Conservation (phyloP, 2,888 invertebrate genomes). For the Furcula furcula region DNA sequence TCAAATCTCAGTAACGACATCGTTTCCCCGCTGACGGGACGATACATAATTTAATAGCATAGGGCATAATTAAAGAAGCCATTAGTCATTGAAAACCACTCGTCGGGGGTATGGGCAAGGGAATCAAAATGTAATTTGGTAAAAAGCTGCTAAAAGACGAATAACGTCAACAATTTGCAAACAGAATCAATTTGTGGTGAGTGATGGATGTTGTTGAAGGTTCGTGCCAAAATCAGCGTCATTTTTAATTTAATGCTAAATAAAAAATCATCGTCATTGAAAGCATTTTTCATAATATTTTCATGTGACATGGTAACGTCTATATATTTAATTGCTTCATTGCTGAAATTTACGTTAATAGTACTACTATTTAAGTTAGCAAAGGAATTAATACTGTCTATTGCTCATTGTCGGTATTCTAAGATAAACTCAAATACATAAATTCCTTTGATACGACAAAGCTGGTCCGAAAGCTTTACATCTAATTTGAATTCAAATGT, state of each 20-base stretch:
- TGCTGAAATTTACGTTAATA: too few relatives aligned
- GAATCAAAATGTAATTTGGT: slow-evolving; percentile 51
- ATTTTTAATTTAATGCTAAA: too few relatives aligned
- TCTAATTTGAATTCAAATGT: neutral
- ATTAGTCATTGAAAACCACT: slow-evolving; percentile 45
- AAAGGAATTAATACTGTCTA: too few relatives aligned
- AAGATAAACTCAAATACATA: too few relatives aligned
- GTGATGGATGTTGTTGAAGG: slow-evolving; percentile 14
- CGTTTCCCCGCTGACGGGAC: slow-evolving; percentile 6
- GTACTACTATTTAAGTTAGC: too few relatives aligned
- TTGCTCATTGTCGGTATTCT: too few relatives aligned
- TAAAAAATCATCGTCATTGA: too few relatives aligned
- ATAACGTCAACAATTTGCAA: slow-evolving; percentile 40
- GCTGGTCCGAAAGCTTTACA: neutral
- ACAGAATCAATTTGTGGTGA: slow-evolving; percentile 37
- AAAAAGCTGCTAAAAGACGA: slow-evolving; percentile 35
- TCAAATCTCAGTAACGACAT: slow-evolving; percentile 11
- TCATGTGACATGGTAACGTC: too few relatives aligned
- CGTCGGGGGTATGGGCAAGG: slow-evolving; percentile 23
- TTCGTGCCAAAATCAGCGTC: slow-evolving; percentile 4
- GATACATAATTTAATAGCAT: slow-evolving; percentile 31
- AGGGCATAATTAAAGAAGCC: slow-evolving; percentile 42
- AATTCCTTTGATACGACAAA: too few relatives aligned
- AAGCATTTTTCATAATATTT: too few relatives aligned
- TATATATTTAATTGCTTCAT: too few relatives aligned